Base-by-base conservation (phyloP, 2,113 vertebrate species). In the cattle (Bos taurus) region DNA sequence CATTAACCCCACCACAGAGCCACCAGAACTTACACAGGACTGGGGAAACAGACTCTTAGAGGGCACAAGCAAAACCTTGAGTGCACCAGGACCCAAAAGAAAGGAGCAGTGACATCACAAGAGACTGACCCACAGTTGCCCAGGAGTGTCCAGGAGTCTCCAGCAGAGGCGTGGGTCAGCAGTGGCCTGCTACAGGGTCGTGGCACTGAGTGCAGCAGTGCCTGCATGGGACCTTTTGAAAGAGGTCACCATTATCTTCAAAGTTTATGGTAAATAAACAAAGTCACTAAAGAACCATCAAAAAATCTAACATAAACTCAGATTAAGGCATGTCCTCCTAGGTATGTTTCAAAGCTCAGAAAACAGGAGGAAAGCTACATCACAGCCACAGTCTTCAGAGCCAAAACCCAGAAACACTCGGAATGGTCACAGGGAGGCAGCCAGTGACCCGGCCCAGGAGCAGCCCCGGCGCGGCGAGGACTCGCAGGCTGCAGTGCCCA, bases 391-490 rank as follows among this genome's bases (percentile, higher is more conserved):
- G 16, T n/a, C 48, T 52, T 82, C 3, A 0, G 7, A 33, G 13
- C 48, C 48, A n/a, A 82, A 33, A 23, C 1, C 17, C 80, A n/a
- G 30, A 82, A 80, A 30, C 46, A 52, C 30, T 50, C 4, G 1
- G 30, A 23, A 12, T 12, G n/a, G 19, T 40, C 67, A 40, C n/a
- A 40, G 19, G n/a, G 67, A 71, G 64, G 19, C 9, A 0, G n/a
- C 67, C n/a, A 21, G 67, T 23, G 67, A 71, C n/a, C 19, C 5
- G 19, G 9, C 9, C n/a, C n/a, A 3, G 67, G 19, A 40, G 67
- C 19, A 23, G 67, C 67, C 19, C n/a, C 5, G 0, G 10, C 5
- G 4, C 2, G 19, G 19, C 0, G 10, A 36, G 19, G 36, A 40
- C 21, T 7, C 5, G 1, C 36, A 43, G n/a, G n/a, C n/a, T 71